Base-by-base conservation (phyloP, 1,140 invertebrate species). In the Brachystomella parvula region DNA sequence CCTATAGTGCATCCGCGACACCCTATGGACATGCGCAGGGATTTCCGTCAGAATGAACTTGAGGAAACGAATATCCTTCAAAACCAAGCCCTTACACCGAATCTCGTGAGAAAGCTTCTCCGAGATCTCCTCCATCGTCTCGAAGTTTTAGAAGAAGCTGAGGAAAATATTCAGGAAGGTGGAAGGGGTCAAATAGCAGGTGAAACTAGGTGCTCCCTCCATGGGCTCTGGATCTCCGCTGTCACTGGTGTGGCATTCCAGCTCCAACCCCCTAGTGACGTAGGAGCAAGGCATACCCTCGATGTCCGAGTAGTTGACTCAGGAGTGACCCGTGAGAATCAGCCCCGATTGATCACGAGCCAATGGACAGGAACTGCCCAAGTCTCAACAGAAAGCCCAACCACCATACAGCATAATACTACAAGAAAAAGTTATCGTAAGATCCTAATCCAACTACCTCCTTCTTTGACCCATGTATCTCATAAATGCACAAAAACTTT, bases 401-500 rank as follows among this genome's bases (percentile, higher is more conserved):
- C 65, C 2, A 62, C 65, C 2, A 49, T 67, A n/a, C 12, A 67
- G 32, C 17, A 47, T 67, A n/a, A 61, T 67, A 3, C 39, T 67
- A 17, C 65, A 67, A 31, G 60, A 67, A 33, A 58, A 65, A 35
- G 9, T 49, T 21, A 49, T 29, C 3, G 30, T 65, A 59, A 61
- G 32, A 59, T 28, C n/a, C 30, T 15, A 62, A 58, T 3, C 2
- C n/a, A 33, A 3, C 3, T 9, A 24, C 9, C 12, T 15, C 6
- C 30, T 58, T 6, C 35, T 6, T n/a, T 62, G 3, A 44, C 15
- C 12, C n/a, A 24, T 12, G 9, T 60, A 28, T 28, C 6, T 28
- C 15, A n/a, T 33, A 26, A 56, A 17, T 59, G 56, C 3, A 28
- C 3, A 64, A 35, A 12, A 62, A 19, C 49, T 33, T 28, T n/a